Base-by-base conservation (phyloP, 1,140 invertebrate species). In the Heliconius eleuchia region DNA sequence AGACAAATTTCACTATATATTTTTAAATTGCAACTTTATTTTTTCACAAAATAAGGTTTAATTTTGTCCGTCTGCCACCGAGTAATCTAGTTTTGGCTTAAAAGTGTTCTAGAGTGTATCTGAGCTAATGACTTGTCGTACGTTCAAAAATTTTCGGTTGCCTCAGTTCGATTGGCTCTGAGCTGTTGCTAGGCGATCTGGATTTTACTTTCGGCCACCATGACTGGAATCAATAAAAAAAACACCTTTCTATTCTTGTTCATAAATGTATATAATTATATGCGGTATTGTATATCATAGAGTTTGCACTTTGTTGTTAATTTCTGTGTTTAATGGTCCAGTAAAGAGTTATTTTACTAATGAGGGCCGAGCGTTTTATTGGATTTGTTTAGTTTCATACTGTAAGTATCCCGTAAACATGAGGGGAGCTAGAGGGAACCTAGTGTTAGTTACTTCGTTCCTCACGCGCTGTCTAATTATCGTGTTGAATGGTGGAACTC, bases 41-140 rank as follows among this genome's bases (percentile, higher is more conserved):
- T 23, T 13, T 19, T 27, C 27, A 30, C 2, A 16, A 4, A 3
- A 39, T 76, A 74, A 72, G 55, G 55, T 72, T 50, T 60, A 50
- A 27, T 66, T 42, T 76, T 1, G 71, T 27, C 27, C 37, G 39
- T 23, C 5, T 37, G 57, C 52, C 60, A 77, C 60, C 39, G 39
- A 39, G 70, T 76, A 75, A 80, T 80, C 79, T 80, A 80, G 74
- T 76, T 80, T 77, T 80, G 79, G 71, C 74, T 75, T 23, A 72
- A n/a, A 77, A 70, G 19, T 76, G 46, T 76, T 76, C 57, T 42
- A 76, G 57, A 37, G 34, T 76, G 74, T 76, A 16, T 71, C 46
- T 60, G 74, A 75, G 55, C 74, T 76, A 76, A 76, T 76, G 74
- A 66, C 39, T 70, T 76, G 74, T 76, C 74, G 70, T 66, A 57